phyloP scores from a whole-genome alignment of 2,888 invertebrate species.

The Mactromeris polynyma region DNA sequence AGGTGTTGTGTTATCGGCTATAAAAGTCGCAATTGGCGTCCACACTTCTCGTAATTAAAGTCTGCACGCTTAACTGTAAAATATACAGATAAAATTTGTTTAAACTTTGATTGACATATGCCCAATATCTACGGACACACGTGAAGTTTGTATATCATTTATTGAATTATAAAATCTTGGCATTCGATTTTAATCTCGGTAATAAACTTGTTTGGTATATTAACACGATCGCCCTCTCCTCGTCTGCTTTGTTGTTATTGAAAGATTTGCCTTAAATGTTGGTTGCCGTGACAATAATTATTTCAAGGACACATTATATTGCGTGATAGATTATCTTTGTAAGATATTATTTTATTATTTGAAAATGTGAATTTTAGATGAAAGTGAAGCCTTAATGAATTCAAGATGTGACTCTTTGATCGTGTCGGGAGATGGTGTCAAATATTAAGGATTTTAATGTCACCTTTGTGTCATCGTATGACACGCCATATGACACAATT shows the following conservation, averaged over 20 bases:
- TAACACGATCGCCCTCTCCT: not conserved
- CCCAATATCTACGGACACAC: not conserved
- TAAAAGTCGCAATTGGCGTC: not conserved
- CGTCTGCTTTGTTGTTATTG: not conserved
- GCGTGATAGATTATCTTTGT: not conserved
- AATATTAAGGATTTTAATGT: constrained; percentile 18
- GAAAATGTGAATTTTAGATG: not conserved
- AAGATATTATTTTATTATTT: not conserved
- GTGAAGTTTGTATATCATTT: not conserved
- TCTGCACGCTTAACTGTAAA: not conserved
- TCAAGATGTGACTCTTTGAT: not conserved
- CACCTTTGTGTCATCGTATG: constrained; percentile 9
- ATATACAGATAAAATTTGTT: not conserved
- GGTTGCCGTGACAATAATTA: not conserved
- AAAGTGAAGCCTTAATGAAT: not conserved
- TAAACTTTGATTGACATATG: constrained; percentile 1
- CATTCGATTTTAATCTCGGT: not conserved
- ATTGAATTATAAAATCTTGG: not conserved
- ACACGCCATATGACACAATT: constrained; percentile 7
- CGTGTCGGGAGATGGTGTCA: not conserved
- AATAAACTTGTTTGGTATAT: constrained; percentile 1
- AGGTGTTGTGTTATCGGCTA: not conserved
- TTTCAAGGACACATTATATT: not conserved
- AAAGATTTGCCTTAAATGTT: not conserved
- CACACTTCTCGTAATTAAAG: not conserved